Evolutionary conservation across 2,113 vertebrate species (phyloP), one percentile per base, ranked within the genome.

Genomic region (Psilopogon haemacephalus): DNA sequence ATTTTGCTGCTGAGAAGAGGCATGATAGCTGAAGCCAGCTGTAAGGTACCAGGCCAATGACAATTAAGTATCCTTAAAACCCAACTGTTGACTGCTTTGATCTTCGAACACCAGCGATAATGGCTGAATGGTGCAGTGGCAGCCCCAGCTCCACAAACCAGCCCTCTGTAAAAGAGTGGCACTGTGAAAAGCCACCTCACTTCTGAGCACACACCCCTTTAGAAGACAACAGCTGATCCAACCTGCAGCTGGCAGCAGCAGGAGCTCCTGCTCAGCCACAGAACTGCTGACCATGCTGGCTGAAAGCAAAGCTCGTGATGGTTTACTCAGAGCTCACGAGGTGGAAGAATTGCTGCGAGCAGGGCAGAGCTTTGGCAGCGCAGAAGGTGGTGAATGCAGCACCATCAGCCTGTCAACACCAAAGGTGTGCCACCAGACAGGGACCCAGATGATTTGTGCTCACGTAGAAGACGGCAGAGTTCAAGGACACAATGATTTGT

Each of bases 211-310:
- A 1, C 8, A 32, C 68, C 17, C 35, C 23, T 15, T 63, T 18
- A 1, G 19, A 35, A 28, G 21, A 19, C 30, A n/a, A 16, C 54
- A n/a, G 38, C 9, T 30, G 30, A 14, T 13, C 12, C 38, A n/a
- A 37, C 0, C 6, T 2, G 0, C 6, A 9, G 40, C 2, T 56
- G 69, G 75, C 81, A 65, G 37, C 0, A 18, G 7, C 44, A 32
- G 33, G 14, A 33, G 3, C 55, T 26, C 24, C 6, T 7, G 52
- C 27, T 33, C 20, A 7, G 1, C 7, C 44, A n/a, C 42, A 30
- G 12, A 38, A 59, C 4, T 1, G 80, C 69, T 64, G 60, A 65
- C 10, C 75, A 8, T 1, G 0, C 7, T 10, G 44, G 52, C 16
- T 35, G 23, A 23, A 18, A 48, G 68, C 20, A 27, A 23, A 44